Base-by-base conservation (phyloP, 2,797 vertebrate genomes). In the Anableps anableps region DNA sequence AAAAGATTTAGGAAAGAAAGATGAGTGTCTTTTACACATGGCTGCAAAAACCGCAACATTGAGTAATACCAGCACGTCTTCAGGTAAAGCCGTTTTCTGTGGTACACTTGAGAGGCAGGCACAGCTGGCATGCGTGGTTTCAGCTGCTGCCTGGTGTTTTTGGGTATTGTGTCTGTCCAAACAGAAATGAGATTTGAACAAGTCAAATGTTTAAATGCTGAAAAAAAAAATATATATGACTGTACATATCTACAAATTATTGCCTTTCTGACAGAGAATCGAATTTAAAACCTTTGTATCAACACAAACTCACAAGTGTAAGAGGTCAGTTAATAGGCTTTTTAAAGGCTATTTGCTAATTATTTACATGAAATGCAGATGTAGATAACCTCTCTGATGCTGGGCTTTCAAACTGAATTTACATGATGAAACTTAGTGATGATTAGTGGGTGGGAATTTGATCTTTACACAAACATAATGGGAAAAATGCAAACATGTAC, bases 181-280 rank as follows among this genome's bases (percentile, higher is more conserved):
- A 85, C 47, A 79, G 78, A 77, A 83, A 90, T 76, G 14, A 47
- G 84, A 86, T 79, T 31, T 19, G 75, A 91, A 93, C 81, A 89
- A 92, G 88, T 82, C 82, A 90, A 93, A 89, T 68, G 72, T 89
- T 84, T 91, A 93, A 93, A 94, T 83, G 85, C 75, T 78, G 92
- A 96, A 91, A 51, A 95, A 92, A 89, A 45, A 71, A 8, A 70
- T 14, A 19, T 1, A 62, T 2, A 87, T 94, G 93, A 17, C 96
- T 97, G 93, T 96, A 96, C 95, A 96, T 96, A 96, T 96, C 91
- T 97, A 98, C 97, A 99, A 96, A 97, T 98, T 99, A 99, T 99
- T 99, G 98, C 98, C 97, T 97, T 97, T 97, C 95, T 95, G 96
- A 97, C 95, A 97, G 36, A 95, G 94, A 97, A 97, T 96, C 95